Percentiles rank a stretch among this genome's conserved stretches.
These are phyloP conservation scores for Caiman crocodilus DNA, from an alignment of 2,797 vertebrate genomes.

Conservation along the genomic window DNA sequence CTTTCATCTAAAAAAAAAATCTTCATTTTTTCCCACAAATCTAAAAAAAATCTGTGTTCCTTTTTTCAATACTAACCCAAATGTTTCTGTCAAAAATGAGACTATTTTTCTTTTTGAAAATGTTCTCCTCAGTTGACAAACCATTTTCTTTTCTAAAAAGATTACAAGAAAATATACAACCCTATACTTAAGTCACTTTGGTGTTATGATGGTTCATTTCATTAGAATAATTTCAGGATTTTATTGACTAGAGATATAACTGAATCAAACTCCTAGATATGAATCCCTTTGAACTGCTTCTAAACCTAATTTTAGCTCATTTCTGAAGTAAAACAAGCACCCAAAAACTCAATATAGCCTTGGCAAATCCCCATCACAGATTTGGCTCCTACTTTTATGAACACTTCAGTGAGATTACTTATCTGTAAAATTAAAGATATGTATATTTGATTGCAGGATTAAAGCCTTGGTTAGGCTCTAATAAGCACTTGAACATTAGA, in stretches of 20 bases:
- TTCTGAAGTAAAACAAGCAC: neutral
- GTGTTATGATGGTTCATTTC: neutral
- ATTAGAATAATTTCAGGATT: neutral
- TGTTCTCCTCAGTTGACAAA: neutral
- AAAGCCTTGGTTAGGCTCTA: neutral
- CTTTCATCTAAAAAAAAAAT: neutral
- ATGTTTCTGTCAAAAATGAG: neutral
- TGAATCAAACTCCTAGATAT: neutral
- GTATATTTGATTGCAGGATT: neutral
- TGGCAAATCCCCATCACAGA: neutral
- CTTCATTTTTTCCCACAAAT: neutral
- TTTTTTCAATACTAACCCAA: neutral
- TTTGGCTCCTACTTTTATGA: neutral
- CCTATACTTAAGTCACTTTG: neutral
- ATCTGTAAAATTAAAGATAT: neutral
- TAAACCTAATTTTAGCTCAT: neutral
- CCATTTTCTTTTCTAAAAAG: neutral
- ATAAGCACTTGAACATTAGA: neutral
- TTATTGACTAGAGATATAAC: neutral
- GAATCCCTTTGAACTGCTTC: fast-evolving
- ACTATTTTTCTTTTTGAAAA: neutral
- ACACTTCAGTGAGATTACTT: neutral
- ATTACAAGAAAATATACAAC: neutral
- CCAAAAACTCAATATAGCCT: neutral
- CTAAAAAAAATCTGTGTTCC: neutral